Evolutionary conservation across 2,113 vertebrate genomes (phyloP).

Genomic region (Chiloscyllium plagiosum): DNA sequence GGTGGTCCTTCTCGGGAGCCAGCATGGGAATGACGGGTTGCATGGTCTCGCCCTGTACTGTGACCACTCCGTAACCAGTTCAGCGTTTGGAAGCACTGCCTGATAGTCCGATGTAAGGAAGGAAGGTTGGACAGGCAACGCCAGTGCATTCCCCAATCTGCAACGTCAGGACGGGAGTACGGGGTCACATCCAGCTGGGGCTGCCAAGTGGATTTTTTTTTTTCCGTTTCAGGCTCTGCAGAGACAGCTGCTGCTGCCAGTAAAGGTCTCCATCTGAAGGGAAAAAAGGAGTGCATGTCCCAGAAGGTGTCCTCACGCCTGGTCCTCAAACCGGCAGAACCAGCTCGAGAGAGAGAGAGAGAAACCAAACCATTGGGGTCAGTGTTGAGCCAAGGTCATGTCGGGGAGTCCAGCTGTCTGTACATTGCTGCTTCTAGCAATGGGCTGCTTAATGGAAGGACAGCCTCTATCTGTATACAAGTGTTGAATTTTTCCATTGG

Average conservation of each 20-base stretch:
- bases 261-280: background rate
- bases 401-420: background rate
- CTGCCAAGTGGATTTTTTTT: background rate
- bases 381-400: background rate
- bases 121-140: background rate
- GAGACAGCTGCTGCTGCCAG: background rate
- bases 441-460: background rate
- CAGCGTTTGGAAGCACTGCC: background rate
- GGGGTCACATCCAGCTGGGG: background rate
- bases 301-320: background rate
- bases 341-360: background rate
- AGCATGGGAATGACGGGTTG: background rate
- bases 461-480: background rate
- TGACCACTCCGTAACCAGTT: background rate
- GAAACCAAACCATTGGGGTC: background rate
- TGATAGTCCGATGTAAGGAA: background rate
- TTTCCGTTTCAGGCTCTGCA: background rate
- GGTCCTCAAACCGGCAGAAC: background rate
- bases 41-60: background rate
- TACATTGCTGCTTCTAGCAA: background rate
- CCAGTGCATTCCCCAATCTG: background rate
- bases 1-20: background rate
- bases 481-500: background rate
- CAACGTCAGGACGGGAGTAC: too few relatives aligned
- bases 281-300: too few relatives aligned